Base-by-base conservation (phyloP, 2,888 invertebrate species). In the Cylloceria caligata region DNA sequence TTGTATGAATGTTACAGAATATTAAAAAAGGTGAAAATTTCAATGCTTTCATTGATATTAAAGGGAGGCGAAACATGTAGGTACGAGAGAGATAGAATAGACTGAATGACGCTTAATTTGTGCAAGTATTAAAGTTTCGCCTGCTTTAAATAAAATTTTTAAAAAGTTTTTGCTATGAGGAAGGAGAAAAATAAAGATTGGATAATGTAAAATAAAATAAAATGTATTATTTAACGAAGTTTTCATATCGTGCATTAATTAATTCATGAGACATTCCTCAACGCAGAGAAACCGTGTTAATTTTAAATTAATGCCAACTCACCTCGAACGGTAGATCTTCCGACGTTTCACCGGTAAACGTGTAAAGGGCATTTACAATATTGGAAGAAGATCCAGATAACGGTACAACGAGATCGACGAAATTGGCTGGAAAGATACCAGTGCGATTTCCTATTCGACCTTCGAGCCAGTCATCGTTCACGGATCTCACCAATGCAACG, bases 401-500 rank as follows among this genome's bases (percentile, higher is more conserved):
- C 73, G 97, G 96, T 85, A 96, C 94, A 90, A 95, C 95, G 60
- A 97, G 93, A 87, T 97, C 95, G 84, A 98, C 94, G 93, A 96
- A 98, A 92, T 95, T 96, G 24, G 94, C 93, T 0, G 98, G 98
- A 93, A 98, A 98, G 86, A 98, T 95, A 47, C 98, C 98, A 90
- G 96, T 95, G 79, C 94, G 94, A 81, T 95, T 95, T 73, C 94
- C 95, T 72, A 96, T 93, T 86, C 95, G 94, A 5, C 98, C 98
- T 90, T 94, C 95, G 84, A 96, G 93, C 98, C 98, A 98, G 86
- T 97, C 97, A 39, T 95, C 94, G 90, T 97, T 96, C 30, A 97
- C 94, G 88, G 95, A 94, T 88, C 95, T 94, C 86, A 96, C 91
- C 87, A 98, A 93, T 85, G 95, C 94, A 80, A 98, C 95, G 84